phyloP scores from a whole-genome alignment of 2,888 invertebrate genomes.

The Athalia cordata region DNA sequence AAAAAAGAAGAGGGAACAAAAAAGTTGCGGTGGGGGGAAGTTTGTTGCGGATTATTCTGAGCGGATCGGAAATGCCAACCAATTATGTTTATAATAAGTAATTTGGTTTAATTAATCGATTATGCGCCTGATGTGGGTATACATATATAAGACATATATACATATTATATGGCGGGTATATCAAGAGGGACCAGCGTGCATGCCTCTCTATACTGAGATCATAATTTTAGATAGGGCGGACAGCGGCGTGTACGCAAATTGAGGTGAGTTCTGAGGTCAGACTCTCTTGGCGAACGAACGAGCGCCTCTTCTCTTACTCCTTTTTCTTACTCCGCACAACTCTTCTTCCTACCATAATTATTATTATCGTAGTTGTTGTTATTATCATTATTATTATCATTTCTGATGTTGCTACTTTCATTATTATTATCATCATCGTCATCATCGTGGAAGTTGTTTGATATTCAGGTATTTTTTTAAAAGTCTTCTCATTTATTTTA shows the following conservation, averaged over 20 bases:
- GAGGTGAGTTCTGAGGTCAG: slow-evolving; percentile 59
- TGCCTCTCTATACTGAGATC: slow-evolving; percentile 41
- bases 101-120: slow-evolving; percentile 68
- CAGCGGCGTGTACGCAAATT: slow-evolving; percentile 45
- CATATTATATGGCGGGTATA: neutral
- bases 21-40: neutral
- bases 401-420: neutral
- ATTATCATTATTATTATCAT: neutral
- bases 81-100: slow-evolving; percentile 57
- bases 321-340: neutral
- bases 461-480: too few species aligned
- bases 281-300: slow-evolving; percentile 42
- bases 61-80: slow-evolving; percentile 57
- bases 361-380: slow-evolving; percentile 14
- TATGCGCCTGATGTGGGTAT: slow-evolving; percentile 56
- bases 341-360: neutral
- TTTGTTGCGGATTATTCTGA: slow-evolving; percentile 47
- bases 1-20: too few species aligned
- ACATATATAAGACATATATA: slow-evolving; percentile 13
- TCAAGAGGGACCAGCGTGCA: neutral
- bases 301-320: slow-evolving; percentile 37
- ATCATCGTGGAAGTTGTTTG: too few species aligned
- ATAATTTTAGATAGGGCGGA: slow-evolving; percentile 45
- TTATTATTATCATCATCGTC: slow-evolving; percentile 8
- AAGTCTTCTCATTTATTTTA: too few species aligned